Percentiles rank a stretch among this genome's conserved stretches.
phyloP scores from a whole-genome alignment of 1,140 invertebrate genomes.

The Battus philenor region DNA sequence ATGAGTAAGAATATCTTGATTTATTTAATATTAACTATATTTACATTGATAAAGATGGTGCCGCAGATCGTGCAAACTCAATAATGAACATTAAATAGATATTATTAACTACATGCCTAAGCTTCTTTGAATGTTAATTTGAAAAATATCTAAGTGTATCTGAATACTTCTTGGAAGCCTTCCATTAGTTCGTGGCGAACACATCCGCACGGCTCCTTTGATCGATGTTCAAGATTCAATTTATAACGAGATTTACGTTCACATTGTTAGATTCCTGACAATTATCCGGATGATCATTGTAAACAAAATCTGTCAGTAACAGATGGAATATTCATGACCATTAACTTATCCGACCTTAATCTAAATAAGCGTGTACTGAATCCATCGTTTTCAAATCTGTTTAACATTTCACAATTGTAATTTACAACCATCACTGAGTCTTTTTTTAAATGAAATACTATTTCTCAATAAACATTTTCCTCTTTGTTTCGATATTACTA shows the following conservation, averaged over 20 bases:
- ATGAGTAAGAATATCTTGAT: no score
- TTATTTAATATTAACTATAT: not conserved
- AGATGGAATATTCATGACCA: conserved; percentile 29
- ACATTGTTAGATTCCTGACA: conserved; percentile 46
- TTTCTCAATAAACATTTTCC: no score
- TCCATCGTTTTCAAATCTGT: not conserved
- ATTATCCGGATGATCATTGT: conserved; percentile 31
- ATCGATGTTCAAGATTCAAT: conserved; percentile 48
- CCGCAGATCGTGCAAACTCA: not conserved
- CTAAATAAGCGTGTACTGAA: not conserved
- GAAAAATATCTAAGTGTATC: conserved; percentile 23
- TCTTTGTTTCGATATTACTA: no score
- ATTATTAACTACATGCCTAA: not conserved
- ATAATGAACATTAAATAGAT: not conserved
- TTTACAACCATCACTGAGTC: no score
- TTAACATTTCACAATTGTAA: no score
- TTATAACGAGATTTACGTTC: conserved; percentile 57
- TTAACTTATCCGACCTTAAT: conserved; percentile 2
- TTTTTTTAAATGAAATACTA: no score
- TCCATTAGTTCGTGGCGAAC: conserved; percentile 35
- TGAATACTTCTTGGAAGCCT: conserved; percentile 31
- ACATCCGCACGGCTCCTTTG: conserved; percentile 44
- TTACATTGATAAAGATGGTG: not conserved
- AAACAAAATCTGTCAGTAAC: conserved; percentile 5
- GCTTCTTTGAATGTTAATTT: conserved; percentile 17